These are phyloP conservation scores for Rhinogobius similis DNA, from an alignment of 2,113 vertebrate species.

Conservation along the genomic window DNA sequence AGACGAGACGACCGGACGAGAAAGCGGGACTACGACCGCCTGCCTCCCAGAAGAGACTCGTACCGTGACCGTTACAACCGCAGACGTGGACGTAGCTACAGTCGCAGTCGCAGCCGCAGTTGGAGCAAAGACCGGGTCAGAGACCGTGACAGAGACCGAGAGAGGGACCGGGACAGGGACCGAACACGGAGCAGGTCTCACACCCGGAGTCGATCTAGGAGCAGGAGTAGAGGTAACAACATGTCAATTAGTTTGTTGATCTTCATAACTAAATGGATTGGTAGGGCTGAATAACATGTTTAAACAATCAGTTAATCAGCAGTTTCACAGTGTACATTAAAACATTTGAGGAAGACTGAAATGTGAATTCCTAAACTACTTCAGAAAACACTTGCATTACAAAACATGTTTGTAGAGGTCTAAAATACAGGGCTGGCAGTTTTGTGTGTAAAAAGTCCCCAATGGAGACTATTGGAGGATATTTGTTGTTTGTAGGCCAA, in stretches of 20 bases:
- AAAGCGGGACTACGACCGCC: slow-evolving; percentile 94
- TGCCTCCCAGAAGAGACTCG: slow-evolving; percentile 88
- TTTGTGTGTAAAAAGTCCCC: too few relatives aligned
- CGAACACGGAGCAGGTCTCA: slow-evolving; percentile 71
- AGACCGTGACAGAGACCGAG: slow-evolving; percentile 83
- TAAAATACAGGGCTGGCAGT: background rate
- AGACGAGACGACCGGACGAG: slow-evolving; percentile 94
- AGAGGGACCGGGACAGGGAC: slow-evolving; percentile 76
- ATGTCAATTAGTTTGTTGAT: background rate
- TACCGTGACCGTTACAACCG: slow-evolving; percentile 96
- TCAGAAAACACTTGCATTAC: background rate
- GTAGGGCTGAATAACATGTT: too few relatives aligned
- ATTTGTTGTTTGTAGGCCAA: too few relatives aligned
- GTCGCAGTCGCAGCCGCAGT: slow-evolving; percentile 92
- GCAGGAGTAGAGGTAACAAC: slow-evolving; percentile 80
- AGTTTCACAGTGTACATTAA: background rate
- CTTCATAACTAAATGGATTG: background rate
- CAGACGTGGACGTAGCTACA: slow-evolving; percentile 91
- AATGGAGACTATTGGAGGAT: too few relatives aligned
- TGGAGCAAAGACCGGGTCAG: slow-evolving; percentile 92
- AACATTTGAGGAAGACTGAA: background rate
- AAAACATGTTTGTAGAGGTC: background rate
- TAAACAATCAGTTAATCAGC: background rate
- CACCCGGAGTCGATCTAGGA: slow-evolving; percentile 83
- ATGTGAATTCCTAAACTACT: background rate